Evolutionary conservation across 1,140 invertebrate genomes (phyloP).

Genomic region (Drosophila repleta): DNA sequence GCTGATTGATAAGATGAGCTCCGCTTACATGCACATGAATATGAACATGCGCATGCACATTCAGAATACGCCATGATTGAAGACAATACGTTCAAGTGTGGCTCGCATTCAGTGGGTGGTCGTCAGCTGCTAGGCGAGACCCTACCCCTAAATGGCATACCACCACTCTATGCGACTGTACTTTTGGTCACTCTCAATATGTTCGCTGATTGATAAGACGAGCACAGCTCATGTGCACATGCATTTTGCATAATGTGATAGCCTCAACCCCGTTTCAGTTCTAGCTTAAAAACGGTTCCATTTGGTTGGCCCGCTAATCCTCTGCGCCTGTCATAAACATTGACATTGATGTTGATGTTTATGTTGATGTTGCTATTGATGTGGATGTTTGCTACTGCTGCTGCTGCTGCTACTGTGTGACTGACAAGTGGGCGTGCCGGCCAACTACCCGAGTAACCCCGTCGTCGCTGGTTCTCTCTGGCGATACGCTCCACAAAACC

Average conservation of each 20-base stretch:
- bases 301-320: conserved; percentile 75
- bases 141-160: too few species aligned
- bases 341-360: conserved; percentile 70
- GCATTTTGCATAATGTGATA: conserved; percentile 43
- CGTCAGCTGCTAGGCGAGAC: too few species aligned
- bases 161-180: conserved; percentile 25
- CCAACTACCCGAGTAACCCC: conserved; percentile 55
- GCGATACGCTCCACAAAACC: conserved; percentile 68
- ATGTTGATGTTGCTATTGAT: conserved; percentile 32
- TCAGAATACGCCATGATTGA: too few species aligned
- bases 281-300: conserved; percentile 56
- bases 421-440: conserved; percentile 73
- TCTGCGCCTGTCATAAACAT: conserved; percentile 79
- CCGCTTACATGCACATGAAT: too few species aligned
- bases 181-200: conserved; percentile 70
- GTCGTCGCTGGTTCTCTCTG: background rate
- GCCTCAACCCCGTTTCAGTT: background rate
- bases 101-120: too few species aligned
- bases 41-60: too few species aligned
- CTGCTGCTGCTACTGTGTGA: conserved; percentile 46
- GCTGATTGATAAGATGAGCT: too few species aligned
- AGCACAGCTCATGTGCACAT: background rate
- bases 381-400: conserved; percentile 19
- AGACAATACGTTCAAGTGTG: too few species aligned
- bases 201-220: conserved; percentile 69